Percentiles rank a stretch among this genome's conserved stretches.
These are phyloP conservation scores for Drosophila miranda DNA, from an alignment of 1,140 invertebrate genomes.

Conservation along the genomic window DNA sequence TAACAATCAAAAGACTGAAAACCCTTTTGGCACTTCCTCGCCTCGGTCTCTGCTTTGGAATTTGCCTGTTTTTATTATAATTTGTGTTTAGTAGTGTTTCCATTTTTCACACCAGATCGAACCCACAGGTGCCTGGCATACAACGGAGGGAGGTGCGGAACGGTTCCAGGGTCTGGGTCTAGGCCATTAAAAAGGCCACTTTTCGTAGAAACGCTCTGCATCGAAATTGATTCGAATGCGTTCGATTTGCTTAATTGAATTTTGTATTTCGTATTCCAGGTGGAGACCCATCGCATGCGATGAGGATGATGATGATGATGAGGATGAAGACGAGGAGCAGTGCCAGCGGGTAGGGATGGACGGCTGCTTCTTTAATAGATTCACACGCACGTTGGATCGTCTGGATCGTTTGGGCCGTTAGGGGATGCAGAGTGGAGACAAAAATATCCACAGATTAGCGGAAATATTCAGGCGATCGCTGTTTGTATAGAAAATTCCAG, in stretches of 20 bases:
- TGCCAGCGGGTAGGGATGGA: not conserved
- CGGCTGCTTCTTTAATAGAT: slow-evolving; percentile 64
- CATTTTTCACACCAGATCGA: slow-evolving; percentile 42
- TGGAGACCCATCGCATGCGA: slow-evolving; percentile 20
- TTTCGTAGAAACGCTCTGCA: slow-evolving; percentile 64
- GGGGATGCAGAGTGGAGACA: not conserved
- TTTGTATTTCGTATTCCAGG: slow-evolving; percentile 31
- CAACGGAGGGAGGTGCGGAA: not conserved
- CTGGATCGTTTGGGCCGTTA: not conserved
- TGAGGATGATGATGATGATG: not conserved
- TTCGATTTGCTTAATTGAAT: slow-evolving; percentile 76
- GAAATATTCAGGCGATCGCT: not conserved
- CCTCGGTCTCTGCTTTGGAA: not conserved
- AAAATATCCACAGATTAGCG: slow-evolving; percentile 12
- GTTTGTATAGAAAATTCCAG: too few relatives aligned
- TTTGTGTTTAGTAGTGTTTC: slow-evolving; percentile 6
- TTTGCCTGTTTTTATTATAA: slow-evolving; percentile 7
- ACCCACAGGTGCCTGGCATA: slow-evolving; percentile 21
- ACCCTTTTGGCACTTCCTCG: slow-evolving; percentile 51
- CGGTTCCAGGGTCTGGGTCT: not conserved
- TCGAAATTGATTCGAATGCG: slow-evolving; percentile 55
- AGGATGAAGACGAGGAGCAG: not conserved
- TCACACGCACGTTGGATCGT: slow-evolving; percentile 57
- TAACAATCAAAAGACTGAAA: slow-evolving; percentile 44
- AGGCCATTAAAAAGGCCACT: slow-evolving; percentile 29